Evolutionary conservation across 1,140 invertebrate genomes (phyloP), one percentile per base, ranked within the genome.

Genomic region (Aphis gossypii): DNA sequence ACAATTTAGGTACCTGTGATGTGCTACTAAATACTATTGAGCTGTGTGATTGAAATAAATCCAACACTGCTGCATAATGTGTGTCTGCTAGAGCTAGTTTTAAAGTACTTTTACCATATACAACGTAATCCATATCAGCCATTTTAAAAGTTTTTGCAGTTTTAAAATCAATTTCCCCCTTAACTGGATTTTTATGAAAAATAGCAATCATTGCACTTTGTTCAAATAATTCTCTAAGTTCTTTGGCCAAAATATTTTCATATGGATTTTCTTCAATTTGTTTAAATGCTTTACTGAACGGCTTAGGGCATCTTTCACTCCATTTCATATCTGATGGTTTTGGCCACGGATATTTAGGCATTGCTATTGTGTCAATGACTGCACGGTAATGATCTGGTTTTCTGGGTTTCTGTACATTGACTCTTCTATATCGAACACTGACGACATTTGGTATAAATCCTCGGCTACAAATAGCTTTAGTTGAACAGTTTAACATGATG

Each of bases 331-430:
- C 20, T 41, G 23, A 35, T n/a, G 38, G 46, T 11, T 68, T 60
- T 30, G 94, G 93, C 35, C 51, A 86, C 23, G 95, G 94, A 94
- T 96, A 97, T 82, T 95, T 96, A 0, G 97, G 97, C 94, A 96
- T 96, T 1, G 96, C 95, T 76, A 97, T 95, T 94, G 96, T 96
- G 84, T 97, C 95, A 25, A 97, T 95, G 94, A 96, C 95, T 51
- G 96, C 96, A 93, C 96, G 96, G 94, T 96, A 96, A 95, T 97
- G 97, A 95, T 97, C 96, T 38, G 96, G 96, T 91, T 96, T 95
- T 95, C 96, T 96, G 1, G 97, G 97, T 94, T 96, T 97, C 95
- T 97, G 96, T 87, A 98, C 96, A 94, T 98, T 97, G 54, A 98
- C 92, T 90, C 94, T 35, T 91, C 94, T 76, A n/a, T 94, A 83